Evolutionary conservation across 2,797 vertebrate species (phyloP), one percentile per base, ranked within the genome.

Genomic region (Mallotus villosus): DNA sequence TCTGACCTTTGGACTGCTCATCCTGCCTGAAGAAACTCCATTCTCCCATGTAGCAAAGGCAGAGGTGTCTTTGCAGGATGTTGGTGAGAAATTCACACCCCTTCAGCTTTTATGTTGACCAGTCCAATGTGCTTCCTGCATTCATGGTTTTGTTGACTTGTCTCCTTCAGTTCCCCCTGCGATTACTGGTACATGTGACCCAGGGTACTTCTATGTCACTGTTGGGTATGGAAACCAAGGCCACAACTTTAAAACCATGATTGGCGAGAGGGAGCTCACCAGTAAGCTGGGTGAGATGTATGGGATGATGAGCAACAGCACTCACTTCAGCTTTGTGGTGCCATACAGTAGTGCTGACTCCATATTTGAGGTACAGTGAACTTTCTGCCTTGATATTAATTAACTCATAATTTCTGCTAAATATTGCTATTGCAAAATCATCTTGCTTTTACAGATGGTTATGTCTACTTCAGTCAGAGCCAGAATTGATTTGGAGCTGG

Each of bases 151-250:
- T n/a, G 19, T 21, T 59, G n/a, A 17, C n/a, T 68, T 29, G 27
- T 29, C 27, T 4, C 27, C 27, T 29, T 5, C 57, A 94, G 93
- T 86, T 70, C 77, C 89, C 0, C 91, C 93, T 5, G 81, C 70
- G 0, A 16, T 93, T 16, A 59, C 71, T 49, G 93, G 91, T 16
- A 75, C 79, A 22, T 94, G 93, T 72, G 91, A 93, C 22, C 2
- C 83, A 0, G 79, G 69, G 0, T n/a, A 74, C 0, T 94, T 94
- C 69, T 79, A 88, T n/a, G 0, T 92, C 11, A 27, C 0, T 0
- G 86, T 92, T 22, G 76, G 62, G 25, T 88, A 82, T 14, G 92
- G 92, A 1, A 93, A 34, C 71, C 81, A 86, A 58, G 88, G 87
- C 5, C 73, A 16, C 0, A 77, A 84, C 22, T 89, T 92, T 16